Base-by-base conservation (phyloP, 2,113 vertebrate genomes). In the Lasiurus borealis region DNA sequence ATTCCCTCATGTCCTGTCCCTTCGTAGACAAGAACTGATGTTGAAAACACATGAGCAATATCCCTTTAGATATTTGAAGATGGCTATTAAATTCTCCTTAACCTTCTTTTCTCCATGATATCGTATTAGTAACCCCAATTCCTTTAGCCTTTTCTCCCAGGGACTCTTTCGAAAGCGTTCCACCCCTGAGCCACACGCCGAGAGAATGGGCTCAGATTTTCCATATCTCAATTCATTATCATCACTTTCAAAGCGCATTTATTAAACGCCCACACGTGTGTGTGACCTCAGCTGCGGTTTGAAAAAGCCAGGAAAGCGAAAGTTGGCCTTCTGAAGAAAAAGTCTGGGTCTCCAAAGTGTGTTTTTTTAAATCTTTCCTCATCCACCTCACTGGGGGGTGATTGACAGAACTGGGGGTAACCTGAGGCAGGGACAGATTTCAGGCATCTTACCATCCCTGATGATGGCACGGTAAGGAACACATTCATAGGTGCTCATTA, bases 21-120 rank as follows among this genome's bases (percentile, higher is more conserved):
- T 86, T 71, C 23, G 62, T 77, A 97, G 97, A 96, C 85, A 91
- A 94, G 94, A 97, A 93, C 90, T 94, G 93, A 92, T 96, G 93
- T 94, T 95, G 95, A 91, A 97, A 96, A 97, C 90, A 97, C 94
- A 85, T 19, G 90, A 96, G 90, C 54, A 77, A 64, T 90, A 88
- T 96, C 94, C 89, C 91, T 91, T 97, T 91, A 97, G 93, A 97
- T 96, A 89, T 86, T 96, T 94, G 93, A 91, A 94, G 94, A 76
- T 95, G 94, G 91, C 94, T 94, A 89, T 96, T 97, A 96, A 96
- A 96, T 97, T 94, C 95, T 96, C 93, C 83, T 95, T 96, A 97
- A 95, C 90, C 94, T 97, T 92, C 83, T 93, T 85, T 97, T 95
- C 78, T 96, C 95, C 50, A 66, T 76, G 92, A 95, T 88, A 46